phyloP scores from a whole-genome alignment of 2,888 invertebrate genomes.

The Dicycla oo region DNA sequence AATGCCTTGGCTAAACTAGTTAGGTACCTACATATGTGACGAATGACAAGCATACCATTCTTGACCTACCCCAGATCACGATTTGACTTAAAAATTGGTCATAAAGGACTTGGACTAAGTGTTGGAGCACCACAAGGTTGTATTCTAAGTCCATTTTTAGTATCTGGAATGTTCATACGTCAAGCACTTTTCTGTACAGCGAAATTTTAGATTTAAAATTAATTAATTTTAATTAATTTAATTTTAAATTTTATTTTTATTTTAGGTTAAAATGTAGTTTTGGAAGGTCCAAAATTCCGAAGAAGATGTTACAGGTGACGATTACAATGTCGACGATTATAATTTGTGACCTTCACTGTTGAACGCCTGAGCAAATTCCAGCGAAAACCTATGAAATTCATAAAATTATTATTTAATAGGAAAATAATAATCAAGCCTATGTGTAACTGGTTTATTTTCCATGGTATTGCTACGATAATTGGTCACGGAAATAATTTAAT shows the following conservation, averaged over 20 bases:
- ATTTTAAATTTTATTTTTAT: too few relatives aligned
- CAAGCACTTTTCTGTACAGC: background rate
- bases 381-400: constrained; percentile 1
- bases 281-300: background rate
- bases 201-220: background rate
- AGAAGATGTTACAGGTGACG: background rate
- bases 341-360: background rate
- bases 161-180: background rate
- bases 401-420: constrained; percentile 9
- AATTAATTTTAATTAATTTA: too few relatives aligned
- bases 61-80: constrained; percentile 12
- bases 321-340: background rate
- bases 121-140: constrained; percentile 30
- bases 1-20: constrained; percentile 16
- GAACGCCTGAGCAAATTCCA: background rate
- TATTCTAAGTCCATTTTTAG: constrained; percentile 4
- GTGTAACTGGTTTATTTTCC: constrained; percentile 2
- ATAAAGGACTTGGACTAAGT: background rate
- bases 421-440: constrained; percentile 12
- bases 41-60: constrained; percentile 4
- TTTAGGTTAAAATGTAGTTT: background rate
- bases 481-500: constrained; percentile 27
- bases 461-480: constrained; percentile 10
- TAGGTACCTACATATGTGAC: constrained; percentile 3
- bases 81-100: constrained; percentile 5